Evolutionary conservation across 1,140 invertebrate species (phyloP).

Genomic region (Adelges cooleyi): DNA sequence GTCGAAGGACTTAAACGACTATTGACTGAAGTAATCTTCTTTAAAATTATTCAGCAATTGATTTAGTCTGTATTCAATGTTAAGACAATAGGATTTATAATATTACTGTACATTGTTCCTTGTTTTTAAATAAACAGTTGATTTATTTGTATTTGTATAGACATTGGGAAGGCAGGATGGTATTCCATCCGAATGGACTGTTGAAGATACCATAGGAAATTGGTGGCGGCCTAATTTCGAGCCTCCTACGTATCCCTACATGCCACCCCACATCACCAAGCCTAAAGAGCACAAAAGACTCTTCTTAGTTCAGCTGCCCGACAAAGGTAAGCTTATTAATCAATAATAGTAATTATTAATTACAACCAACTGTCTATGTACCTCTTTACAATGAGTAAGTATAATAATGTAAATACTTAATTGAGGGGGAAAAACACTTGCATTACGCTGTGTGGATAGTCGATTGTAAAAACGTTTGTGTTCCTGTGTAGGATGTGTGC

Average conservation of each 20-base stretch:
- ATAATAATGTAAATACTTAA: too few relatives aligned
- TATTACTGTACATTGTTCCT: conserved; percentile 12
- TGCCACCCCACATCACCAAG: conserved; percentile 97
- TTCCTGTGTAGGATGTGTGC: too few relatives aligned
- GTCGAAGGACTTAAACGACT: conserved; percentile 94
- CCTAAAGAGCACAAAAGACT: conserved; percentile 97
- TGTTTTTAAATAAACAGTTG: too few relatives aligned
- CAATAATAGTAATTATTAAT: too few relatives aligned
- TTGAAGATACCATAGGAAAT: conserved; percentile 97
- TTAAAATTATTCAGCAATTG: too few relatives aligned
- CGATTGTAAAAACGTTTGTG: too few relatives aligned
- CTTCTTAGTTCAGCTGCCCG: conserved; percentile 95
- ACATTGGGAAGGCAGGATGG: conserved; percentile 93
- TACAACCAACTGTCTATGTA: too few relatives aligned
- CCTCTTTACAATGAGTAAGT: too few relatives aligned
- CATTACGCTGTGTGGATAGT: too few relatives aligned
- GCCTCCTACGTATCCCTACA: conserved; percentile 97
- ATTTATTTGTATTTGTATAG: conserved; percentile 47
- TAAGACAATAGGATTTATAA: too few relatives aligned
- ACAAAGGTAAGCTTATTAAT: conserved; percentile 72
- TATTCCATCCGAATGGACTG: conserved; percentile 95
- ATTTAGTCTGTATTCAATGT: too few relatives aligned
- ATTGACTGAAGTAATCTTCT: conserved; percentile 63
- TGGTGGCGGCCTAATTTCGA: conserved; percentile 99
- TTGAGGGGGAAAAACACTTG: too few relatives aligned